Conservation (phyloP, 2,888 invertebrate species). For the Peribatodes rhomboidaria region DNA sequence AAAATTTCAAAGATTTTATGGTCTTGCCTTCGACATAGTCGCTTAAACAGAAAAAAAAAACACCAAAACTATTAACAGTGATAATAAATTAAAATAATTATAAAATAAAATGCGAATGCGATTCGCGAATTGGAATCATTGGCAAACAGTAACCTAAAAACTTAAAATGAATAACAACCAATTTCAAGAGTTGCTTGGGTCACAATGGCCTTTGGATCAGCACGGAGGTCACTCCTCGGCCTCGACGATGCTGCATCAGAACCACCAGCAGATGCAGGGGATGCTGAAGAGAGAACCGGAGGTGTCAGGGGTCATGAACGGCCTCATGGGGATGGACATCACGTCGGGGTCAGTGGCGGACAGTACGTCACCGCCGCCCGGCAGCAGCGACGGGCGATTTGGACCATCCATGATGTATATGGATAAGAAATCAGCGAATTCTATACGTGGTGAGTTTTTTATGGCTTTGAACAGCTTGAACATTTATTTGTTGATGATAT, state of each 20-base stretch:
- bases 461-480: background rate
- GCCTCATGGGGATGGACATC: slow-evolving; percentile 76
- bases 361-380: slow-evolving; percentile 88
- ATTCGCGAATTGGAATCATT: slow-evolving; percentile 70
- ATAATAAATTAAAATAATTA: slow-evolving; percentile 62
- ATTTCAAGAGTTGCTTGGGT: slow-evolving; percentile 82
- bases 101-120: slow-evolving; percentile 74
- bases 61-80: slow-evolving; percentile 64
- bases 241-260: slow-evolving; percentile 78
- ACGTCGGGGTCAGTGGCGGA: slow-evolving; percentile 83
- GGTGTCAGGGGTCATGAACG: slow-evolving; percentile 68
- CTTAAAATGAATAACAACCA: slow-evolving; percentile 78
- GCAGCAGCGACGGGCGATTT: slow-evolving; percentile 78
- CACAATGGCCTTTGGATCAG: slow-evolving; percentile 84
- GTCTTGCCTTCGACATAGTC: slow-evolving; percentile 84
- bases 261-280: slow-evolving; percentile 62
- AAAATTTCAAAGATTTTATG: slow-evolving; percentile 69
- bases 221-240: slow-evolving; percentile 81
- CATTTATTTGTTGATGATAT: background rate
- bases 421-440: slow-evolving; percentile 88
- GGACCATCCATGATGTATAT: slow-evolving; percentile 83
- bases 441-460: slow-evolving; percentile 87
- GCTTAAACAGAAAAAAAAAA: slow-evolving; percentile 52
- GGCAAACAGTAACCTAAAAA: slow-evolving; percentile 72
- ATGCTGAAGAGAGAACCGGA: slow-evolving; percentile 79